Percentiles rank a stretch among this genome's conserved stretches.
phyloP scores from a whole-genome alignment of 2,888 invertebrate genomes.

The Sussaba pulchella region DNA sequence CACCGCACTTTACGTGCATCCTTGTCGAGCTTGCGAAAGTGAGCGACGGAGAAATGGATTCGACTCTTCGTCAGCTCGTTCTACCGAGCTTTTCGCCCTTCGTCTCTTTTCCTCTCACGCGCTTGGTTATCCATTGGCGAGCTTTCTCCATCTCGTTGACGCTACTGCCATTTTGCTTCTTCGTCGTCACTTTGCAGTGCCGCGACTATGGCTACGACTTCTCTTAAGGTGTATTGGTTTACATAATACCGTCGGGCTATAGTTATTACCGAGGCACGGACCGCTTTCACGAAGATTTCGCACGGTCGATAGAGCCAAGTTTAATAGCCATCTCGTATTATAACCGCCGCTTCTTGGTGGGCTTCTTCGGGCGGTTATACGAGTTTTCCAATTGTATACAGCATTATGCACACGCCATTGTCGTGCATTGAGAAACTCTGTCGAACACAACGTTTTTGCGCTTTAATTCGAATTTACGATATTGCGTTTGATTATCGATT shows the following conservation, averaged over 20 bases:
- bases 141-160: too few relatives aligned
- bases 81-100: background rate
- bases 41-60: slow-evolving; percentile 29
- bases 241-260: slow-evolving; percentile 39
- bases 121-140: slow-evolving; percentile 10
- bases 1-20: slow-evolving; percentile 60
- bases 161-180: too few relatives aligned
- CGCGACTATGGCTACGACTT: too few relatives aligned
- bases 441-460: background rate
- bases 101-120: slow-evolving; percentile 11
- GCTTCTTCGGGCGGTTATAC: too few relatives aligned
- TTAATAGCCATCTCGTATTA: slow-evolving; percentile 61
- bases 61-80: slow-evolving; percentile 38
- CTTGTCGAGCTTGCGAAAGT: background rate
- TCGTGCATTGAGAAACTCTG: background rate
- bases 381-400: too few relatives aligned
- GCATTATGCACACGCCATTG: too few relatives aligned
- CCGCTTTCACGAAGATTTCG: slow-evolving; percentile 56
- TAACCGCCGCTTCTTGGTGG: slow-evolving; percentile 5
- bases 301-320: slow-evolving; percentile 64
- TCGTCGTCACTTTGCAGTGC: too few relatives aligned
- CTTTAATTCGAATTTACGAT: background rate
- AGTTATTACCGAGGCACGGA: slow-evolving; percentile 27
- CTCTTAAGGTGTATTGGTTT: slow-evolving; percentile 44
- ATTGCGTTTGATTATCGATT: background rate